phyloP scores from a whole-genome alignment of 2,797 vertebrate genomes.

The Falco columbarius region DNA sequence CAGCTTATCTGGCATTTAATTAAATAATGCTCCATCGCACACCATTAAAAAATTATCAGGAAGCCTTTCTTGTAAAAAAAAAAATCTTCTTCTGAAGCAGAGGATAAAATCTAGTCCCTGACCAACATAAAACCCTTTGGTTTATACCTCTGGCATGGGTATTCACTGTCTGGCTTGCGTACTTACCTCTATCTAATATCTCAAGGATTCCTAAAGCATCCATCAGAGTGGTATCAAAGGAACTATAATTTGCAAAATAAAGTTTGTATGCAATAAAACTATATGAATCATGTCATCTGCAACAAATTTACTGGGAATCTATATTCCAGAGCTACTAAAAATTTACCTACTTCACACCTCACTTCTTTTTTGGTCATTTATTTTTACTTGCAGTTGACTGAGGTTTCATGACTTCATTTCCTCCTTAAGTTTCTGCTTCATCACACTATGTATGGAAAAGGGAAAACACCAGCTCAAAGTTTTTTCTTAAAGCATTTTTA shows the following conservation, averaged over 20 bases:
- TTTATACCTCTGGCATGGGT: not conserved
- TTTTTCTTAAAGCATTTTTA: not conserved
- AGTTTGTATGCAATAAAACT: not conserved
- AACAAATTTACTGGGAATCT: not conserved
- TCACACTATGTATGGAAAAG: not conserved
- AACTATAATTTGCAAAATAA: constrained; percentile 44
- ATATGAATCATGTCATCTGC: not conserved
- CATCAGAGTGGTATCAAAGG: not conserved
- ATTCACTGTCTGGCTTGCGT: not conserved
- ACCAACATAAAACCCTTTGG: not conserved
- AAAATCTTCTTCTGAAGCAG: not conserved
- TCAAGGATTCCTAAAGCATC: not conserved
- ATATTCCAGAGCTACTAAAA: constrained; percentile 10
- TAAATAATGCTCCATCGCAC: constrained; percentile 63
- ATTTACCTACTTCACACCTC: constrained; percentile 38
- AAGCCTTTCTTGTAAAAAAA: not conserved
- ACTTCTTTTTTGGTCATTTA: not conserved
- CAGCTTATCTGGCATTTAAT: constrained; percentile 49
- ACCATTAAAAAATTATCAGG: constrained; percentile 35
- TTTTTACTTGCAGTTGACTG: not conserved
- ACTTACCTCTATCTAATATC: not conserved
- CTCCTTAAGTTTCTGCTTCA: not conserved
- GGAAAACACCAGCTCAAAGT: rapidly evolving
- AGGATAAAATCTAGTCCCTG: not conserved
- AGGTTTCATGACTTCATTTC: constrained; percentile 8